Base-by-base conservation (phyloP, 2,113 vertebrate species). In the Pygoscelis antarcticus region DNA sequence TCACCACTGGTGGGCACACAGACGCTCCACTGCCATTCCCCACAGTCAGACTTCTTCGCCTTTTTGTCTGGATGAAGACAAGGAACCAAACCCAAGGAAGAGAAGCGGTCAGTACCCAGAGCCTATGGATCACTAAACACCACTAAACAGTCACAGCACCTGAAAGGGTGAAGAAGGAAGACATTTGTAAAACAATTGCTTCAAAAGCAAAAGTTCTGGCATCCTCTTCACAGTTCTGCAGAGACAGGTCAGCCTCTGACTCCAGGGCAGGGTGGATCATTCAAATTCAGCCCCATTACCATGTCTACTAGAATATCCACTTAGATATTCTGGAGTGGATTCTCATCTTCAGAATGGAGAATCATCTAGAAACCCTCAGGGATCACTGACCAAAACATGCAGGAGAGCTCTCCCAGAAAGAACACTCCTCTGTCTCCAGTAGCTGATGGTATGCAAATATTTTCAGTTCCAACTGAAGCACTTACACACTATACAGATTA, bases 1-100 rank as follows among this genome's bases (percentile, higher is more conserved):
- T 99, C 99, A 0, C 99, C 99, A 3, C 97, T 99, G 46, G 99
- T 99, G 89, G 99, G 99, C 54, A 99, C 99, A 2, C 99, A 99
- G 36, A 99, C 99, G 0, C 99, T 99, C 99, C 99, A 99, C 96
- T 99, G 99, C 99, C 99, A 99, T 42, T 99, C 99, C 10, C 99
- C 99, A 51, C 99, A 99, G 98, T 99, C 99, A 9, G 99, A 99
- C 95, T 99, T 99, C 89, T 99, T 99, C 3, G 98, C 99, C 90
- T 99, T 99, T 97, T 99, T 99, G 86, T 99, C 99, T 99, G 98
- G 10, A 87, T 68, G 61, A 30, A 95, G 78, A 60, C 32, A 96
- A 95, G 38, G 52, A 94, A 76, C 19, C 54, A 69, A 66, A 70
- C 25, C 38, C 71, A 47, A 57, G n/a, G n/a, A 82, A 81, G 61